These are phyloP conservation scores for western clawed frog (Xenopus tropicalis) DNA, from an alignment of 2,113 vertebrate species.

Conservation along the genomic window DNA sequence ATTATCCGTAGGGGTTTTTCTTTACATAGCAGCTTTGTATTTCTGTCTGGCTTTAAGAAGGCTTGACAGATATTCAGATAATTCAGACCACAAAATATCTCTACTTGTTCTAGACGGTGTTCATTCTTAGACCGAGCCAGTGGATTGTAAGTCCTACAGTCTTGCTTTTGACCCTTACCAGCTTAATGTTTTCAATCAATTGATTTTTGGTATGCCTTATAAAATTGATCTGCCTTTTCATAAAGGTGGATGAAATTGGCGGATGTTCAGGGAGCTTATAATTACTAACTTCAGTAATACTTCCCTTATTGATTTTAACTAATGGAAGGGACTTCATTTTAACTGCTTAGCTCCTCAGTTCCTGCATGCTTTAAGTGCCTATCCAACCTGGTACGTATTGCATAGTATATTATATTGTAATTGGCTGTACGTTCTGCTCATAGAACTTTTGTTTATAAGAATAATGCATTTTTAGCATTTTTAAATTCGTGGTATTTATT, in stretches of 20 bases:
- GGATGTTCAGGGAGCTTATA: conserved; percentile 53
- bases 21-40: conserved; percentile 33
- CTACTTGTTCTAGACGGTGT: conserved; percentile 40
- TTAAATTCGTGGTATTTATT: too few species aligned
- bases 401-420: background rate
- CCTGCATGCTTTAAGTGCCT: background rate
- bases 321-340: conserved; percentile 53
- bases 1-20: conserved; percentile 38
- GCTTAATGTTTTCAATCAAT: conserved; percentile 52
- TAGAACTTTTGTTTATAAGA: background rate
- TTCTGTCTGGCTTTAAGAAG: conserved; percentile 41
- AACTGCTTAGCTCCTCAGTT: conserved; percentile 52
- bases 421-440: background rate
- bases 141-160: conserved; percentile 45
- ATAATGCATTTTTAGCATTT: background rate
- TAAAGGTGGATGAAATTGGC: conserved; percentile 48
- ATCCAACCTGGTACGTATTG: background rate
- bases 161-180: conserved; percentile 56
- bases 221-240: conserved; percentile 56
- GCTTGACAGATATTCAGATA: conserved; percentile 42
- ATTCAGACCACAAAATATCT: conserved; percentile 35
- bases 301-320: conserved; percentile 57
- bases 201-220: conserved; percentile 50
- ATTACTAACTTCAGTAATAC: conserved; percentile 55
- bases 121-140: conserved; percentile 40